phyloP scores from a whole-genome alignment of 2,113 vertebrate genomes.

The Dicaeum eximium region DNA sequence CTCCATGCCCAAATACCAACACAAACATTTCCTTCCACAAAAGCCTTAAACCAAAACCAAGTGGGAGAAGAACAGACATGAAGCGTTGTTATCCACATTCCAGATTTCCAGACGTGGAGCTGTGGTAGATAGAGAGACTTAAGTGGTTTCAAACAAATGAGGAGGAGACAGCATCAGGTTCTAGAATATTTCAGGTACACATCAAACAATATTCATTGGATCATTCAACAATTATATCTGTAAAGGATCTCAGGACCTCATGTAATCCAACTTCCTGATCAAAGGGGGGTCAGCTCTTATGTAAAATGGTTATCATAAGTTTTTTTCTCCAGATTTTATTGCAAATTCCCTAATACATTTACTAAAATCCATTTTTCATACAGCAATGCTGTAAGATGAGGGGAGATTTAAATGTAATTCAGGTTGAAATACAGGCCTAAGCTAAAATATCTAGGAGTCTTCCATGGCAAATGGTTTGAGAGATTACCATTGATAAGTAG shows the following conservation, averaged over 20 bases:
- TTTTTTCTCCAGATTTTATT: background rate
- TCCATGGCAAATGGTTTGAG: fast-evolving
- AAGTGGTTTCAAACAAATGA: background rate
- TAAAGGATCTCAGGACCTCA: background rate
- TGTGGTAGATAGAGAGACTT: background rate
- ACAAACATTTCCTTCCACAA: background rate
- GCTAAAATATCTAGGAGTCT: background rate
- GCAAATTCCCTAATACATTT: background rate
- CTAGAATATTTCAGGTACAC: background rate
- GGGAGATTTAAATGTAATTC: background rate
- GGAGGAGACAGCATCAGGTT: background rate
- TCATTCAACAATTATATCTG: background rate
- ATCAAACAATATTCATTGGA: background rate
- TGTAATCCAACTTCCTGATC: background rate
- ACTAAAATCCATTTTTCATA: background rate
- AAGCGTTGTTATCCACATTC: fast-evolving
- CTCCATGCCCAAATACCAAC: background rate
- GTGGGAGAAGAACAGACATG: background rate
- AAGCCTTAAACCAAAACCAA: background rate
- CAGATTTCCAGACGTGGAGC: background rate
- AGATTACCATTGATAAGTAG: background rate
- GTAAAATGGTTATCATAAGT: background rate
- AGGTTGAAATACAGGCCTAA: background rate
- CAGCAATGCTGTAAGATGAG: background rate
- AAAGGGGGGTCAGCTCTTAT: background rate